These are phyloP conservation scores for Sipunculus nudus DNA, from an alignment of 2,888 invertebrate genomes.

Conservation along the genomic window DNA sequence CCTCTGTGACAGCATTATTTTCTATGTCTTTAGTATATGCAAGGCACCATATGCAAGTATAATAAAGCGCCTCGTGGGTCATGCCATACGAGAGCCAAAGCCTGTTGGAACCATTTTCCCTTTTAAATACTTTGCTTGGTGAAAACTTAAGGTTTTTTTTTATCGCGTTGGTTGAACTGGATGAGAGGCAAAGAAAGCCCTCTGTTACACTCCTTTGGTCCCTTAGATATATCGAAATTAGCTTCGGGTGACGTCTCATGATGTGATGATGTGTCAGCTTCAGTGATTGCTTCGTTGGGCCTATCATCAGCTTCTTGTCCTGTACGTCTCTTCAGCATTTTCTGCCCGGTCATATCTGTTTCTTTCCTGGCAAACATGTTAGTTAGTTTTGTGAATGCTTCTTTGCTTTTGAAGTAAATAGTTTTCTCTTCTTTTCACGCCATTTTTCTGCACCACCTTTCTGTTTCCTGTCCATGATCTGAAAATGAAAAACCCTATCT, in stretches of 20 bases:
- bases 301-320: no score
- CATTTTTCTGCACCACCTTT: background rate
- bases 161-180: background rate
- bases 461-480: background rate
- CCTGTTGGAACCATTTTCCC: no score
- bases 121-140: no score
- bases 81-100: background rate
- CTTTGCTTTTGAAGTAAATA: background rate
- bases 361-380: background rate
- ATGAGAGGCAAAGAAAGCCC: background rate
- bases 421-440: slow-evolving; percentile 1
- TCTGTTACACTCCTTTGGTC: background rate
- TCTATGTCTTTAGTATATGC: background rate
- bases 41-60: background rate
- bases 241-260: no score
- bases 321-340: background rate
- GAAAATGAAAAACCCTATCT: background rate
- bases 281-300: no score
- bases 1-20: background rate
- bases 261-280: no score
- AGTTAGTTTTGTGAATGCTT: background rate
- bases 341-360: background rate
- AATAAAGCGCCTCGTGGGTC: background rate
- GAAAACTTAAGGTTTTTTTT: no score
- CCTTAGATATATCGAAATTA: no score